Evolutionary conservation across 2,797 vertebrate species (phyloP).

Genomic region (Anguilla anguilla): DNA sequence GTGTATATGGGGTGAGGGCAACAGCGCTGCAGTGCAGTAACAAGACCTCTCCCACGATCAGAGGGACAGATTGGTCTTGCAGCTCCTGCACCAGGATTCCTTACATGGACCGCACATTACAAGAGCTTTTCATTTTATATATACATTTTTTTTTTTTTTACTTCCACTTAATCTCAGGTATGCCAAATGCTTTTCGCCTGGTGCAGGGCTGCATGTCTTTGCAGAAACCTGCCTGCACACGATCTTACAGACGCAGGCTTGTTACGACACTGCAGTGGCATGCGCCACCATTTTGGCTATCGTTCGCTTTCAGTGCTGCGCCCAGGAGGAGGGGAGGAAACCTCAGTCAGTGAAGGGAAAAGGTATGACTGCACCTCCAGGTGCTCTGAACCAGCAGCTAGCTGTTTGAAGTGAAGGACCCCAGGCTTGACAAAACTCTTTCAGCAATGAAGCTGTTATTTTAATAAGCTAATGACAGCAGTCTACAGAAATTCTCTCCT

Average conservation of each 20-base stretch:
- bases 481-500: not conserved
- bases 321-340: constrained; percentile 10
- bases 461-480: constrained; percentile 1
- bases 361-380: not conserved
- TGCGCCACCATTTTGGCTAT: not conserved
- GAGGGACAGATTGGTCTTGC: not conserved
- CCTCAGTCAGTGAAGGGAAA: not conserved
- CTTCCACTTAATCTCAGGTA: constrained; percentile 2
- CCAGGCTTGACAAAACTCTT: not conserved
- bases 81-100: not conserved
- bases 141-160: too few species aligned
- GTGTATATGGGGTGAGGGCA: not conserved
- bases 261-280: not conserved
- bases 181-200: not conserved
- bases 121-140: too few species aligned
- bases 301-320: not conserved
- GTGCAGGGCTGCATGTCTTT: not conserved
- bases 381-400: not conserved
- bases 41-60: not conserved
- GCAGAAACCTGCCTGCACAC: not conserved
- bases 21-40: not conserved
- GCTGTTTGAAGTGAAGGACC: not conserved
- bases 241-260: not conserved
- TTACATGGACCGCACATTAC: not conserved
- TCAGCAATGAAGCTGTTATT: not conserved